Evolutionary conservation across 1,140 invertebrate species (phyloP), one percentile per base, ranked within the genome.

Genomic region (Ylistrum balloti): DNA sequence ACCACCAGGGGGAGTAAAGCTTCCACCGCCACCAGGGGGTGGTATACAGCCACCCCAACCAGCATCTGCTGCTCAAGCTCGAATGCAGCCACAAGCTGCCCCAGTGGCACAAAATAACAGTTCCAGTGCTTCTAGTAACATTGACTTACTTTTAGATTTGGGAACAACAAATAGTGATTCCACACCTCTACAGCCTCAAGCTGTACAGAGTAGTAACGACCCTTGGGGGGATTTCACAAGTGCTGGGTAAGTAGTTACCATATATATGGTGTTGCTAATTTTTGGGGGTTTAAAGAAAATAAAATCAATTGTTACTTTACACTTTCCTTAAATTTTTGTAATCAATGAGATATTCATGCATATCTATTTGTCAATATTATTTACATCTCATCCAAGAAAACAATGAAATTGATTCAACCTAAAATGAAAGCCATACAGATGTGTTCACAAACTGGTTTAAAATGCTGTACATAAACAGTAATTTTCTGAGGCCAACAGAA

Each of bases 1-100:
- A 85, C 98, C 98, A 38, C 98, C 98, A 35, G 98, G 98, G 33
- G 97, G 97, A 86, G 95, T 97, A 1, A 97, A 97, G 95, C 97
- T 97, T 85, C 97, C 97, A 33, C 97, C 97, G 90, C 97, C 97
- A 87, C 97, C 98, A 33, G 97, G 97, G 7, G 96, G 97, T 86
- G 97, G 97, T 91, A 97, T 97, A 91, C 97, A 97, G 22, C 94
- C 94, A 28, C 97, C 97, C 0, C 97, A 97, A 13, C 35, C 35
- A 38, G 5, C 45, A 97, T 98, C 28, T 97, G 97, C 86, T 33
- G 45, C n/a, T 22, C 35, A 33, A 48, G 85, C 86, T 85, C 85
- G 85, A 34, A 90, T 98, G 94, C 94, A 94, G 34, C 90, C 97
- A 97, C 92, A 96, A 96, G 86, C 96, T 97, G 86, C 96, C 28